Percentiles rank a stretch among this genome's conserved stretches.
phyloP scores from a whole-genome alignment of 2,113 vertebrate species.

The Fulica atra region DNA sequence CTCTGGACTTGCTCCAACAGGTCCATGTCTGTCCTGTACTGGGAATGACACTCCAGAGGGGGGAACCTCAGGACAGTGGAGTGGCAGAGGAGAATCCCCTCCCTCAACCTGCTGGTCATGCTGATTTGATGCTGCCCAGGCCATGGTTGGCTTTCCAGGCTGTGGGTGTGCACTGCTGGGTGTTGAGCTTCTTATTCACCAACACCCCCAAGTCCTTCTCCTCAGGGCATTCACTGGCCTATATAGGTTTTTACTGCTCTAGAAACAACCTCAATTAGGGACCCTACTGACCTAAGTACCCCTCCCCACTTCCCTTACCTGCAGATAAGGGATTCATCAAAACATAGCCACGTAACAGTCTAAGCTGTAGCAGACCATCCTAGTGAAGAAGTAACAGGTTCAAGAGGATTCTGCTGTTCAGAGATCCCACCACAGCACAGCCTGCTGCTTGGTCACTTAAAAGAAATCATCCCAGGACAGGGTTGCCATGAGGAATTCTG shows the following conservation, averaged over 20 bases:
- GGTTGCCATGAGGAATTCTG: neutral
- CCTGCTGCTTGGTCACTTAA: neutral
- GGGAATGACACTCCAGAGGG: no score
- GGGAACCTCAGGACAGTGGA: no score
- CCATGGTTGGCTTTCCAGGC: no score
- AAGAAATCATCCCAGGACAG: neutral
- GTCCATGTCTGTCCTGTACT: no score
- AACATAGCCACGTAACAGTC: neutral
- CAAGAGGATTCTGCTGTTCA: neutral
- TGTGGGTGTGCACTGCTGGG: no score
- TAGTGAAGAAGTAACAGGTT: neutral
- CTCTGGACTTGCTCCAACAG: no score
- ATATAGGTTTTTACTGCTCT: neutral
- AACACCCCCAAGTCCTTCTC: no score
- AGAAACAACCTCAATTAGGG: neutral
- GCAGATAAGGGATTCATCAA: neutral
- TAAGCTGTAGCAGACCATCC: neutral
- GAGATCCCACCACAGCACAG: neutral
- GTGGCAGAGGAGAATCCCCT: no score
- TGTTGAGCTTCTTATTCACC: no score
- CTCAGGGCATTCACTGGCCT: neutral
- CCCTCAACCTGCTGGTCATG: no score
- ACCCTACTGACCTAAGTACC: neutral
- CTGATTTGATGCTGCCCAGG: no score
- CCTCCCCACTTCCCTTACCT: neutral